Evolutionary conservation across 2,888 invertebrate species (phyloP).

Genomic region (Matsumyia berberina): DNA sequence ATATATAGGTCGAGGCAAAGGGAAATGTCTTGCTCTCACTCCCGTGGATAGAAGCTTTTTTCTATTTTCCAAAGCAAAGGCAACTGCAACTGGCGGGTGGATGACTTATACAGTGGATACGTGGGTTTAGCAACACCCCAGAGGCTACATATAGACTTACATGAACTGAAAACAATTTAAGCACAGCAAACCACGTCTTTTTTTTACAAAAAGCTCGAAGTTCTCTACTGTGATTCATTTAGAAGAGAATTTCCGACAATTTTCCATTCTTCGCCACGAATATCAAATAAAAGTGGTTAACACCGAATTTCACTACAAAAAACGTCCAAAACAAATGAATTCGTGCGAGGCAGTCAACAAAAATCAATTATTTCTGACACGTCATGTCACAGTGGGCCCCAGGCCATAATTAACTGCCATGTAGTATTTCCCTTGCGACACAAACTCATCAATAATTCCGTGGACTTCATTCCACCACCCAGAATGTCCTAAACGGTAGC

Average conservation of each 20-base stretch:
- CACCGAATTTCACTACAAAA: no score
- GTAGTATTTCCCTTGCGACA: not conserved
- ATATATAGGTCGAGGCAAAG: constrained; percentile 22
- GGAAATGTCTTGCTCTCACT: constrained; percentile 11
- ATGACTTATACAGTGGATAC: not conserved
- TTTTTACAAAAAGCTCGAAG: no score
- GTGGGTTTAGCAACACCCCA: constrained; percentile 20
- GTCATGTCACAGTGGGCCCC: no score
- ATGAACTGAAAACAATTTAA: no score
- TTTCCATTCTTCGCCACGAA: no score
- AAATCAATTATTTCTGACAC: not conserved
- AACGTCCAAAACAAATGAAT: no score
- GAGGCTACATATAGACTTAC: no score
- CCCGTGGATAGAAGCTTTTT: not conserved
- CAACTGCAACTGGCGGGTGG: constrained; percentile 5
- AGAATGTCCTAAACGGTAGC: not conserved
- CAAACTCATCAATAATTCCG: not conserved
- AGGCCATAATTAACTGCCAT: not conserved
- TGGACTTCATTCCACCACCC: not conserved
- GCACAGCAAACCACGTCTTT: no score
- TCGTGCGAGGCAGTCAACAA: no score
- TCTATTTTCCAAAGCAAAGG: not conserved
- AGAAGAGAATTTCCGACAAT: no score
- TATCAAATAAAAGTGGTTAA: no score
- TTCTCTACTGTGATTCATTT: no score